Evolutionary conservation across 2,113 vertebrate genomes (phyloP).

Genomic region (Phodopus roborovskii): DNA sequence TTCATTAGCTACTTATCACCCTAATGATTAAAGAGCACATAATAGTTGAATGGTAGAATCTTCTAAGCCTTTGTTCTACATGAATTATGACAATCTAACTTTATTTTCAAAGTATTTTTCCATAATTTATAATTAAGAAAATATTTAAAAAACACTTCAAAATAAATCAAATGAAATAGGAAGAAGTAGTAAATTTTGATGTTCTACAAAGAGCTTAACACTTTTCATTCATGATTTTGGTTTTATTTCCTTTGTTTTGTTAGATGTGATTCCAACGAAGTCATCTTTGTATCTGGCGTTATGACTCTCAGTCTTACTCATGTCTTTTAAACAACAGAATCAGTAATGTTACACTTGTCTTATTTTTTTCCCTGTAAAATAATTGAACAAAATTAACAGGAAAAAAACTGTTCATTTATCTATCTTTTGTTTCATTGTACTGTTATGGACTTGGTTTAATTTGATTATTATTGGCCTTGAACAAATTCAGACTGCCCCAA

Average conservation of each 20-base stretch:
- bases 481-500: not conserved
- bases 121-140: constrained; percentile 58
- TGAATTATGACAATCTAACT: constrained; percentile 50
- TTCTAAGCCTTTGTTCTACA: constrained; percentile 35
- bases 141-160: constrained; percentile 1
- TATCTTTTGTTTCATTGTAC: not conserved
- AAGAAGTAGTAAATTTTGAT: constrained; percentile 52
- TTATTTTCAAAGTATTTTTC: constrained; percentile 47
- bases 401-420: not conserved
- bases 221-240: constrained; percentile 9
- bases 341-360: not conserved
- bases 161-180: constrained; percentile 51
- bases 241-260: constrained; percentile 42
- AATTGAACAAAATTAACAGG: not conserved
- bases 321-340: not conserved
- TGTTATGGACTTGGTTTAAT: not conserved
- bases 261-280: not conserved
- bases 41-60: not conserved
- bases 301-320: not conserved
- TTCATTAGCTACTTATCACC: constrained; percentile 48
- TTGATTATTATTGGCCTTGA: constrained; percentile 3
- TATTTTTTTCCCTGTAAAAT: not conserved
- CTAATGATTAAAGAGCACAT: constrained; percentile 10
- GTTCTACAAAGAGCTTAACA: not conserved
- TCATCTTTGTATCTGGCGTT: not conserved